Evolutionary conservation across 2,797 vertebrate species (phyloP).

Genomic region (Jordanella pulchra): DNA sequence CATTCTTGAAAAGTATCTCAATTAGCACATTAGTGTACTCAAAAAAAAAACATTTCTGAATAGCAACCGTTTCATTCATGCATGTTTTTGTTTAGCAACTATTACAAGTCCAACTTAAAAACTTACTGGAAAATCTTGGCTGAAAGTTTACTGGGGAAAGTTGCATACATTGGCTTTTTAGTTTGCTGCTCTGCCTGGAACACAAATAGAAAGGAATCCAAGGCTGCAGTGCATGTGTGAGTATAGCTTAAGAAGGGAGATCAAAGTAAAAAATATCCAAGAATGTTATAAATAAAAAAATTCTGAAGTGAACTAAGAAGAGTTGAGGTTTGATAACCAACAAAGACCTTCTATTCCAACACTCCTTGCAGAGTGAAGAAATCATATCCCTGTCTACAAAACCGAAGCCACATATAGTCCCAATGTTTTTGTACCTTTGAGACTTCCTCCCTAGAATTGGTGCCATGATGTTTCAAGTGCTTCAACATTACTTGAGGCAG

Average conservation of each 20-base stretch:
- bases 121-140: background rate
- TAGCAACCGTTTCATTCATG: background rate
- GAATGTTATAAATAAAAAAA: background rate
- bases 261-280: slow-evolving; percentile 4
- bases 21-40: background rate
- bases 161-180: background rate
- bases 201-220: background rate
- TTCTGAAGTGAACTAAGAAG: background rate
- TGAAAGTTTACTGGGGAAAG: background rate
- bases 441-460: background rate
- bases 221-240: background rate
- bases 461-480: slow-evolving; percentile 2
- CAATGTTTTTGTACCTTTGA: background rate
- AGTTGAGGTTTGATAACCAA: background rate
- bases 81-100: background rate
- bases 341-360: background rate
- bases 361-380: background rate
- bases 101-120: background rate
- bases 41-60: background rate
- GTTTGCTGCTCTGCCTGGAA: background rate
- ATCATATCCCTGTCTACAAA: background rate
- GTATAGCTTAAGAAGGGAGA: background rate
- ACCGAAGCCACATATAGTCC: slow-evolving; percentile 1
- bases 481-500: slow-evolving; percentile 1
- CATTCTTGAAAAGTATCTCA: background rate